Percentiles rank a stretch among this genome's conserved stretches.
phyloP scores from a whole-genome alignment of 2,113 vertebrate genomes.

The Tragelaphus buxtoni region DNA sequence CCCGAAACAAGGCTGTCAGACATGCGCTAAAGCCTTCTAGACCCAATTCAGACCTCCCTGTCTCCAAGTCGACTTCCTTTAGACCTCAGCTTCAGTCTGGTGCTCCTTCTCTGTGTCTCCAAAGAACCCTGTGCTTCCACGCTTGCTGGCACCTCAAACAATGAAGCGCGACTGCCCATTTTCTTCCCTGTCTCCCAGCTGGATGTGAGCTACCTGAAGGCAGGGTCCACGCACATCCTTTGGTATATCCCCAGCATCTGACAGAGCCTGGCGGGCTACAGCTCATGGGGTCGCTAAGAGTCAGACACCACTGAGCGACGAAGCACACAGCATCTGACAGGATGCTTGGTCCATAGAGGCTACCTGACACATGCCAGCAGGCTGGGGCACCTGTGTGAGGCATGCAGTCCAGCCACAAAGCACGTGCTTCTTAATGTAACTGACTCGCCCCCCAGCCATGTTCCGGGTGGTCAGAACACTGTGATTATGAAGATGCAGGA shows the following conservation, averaged over 20 bases:
- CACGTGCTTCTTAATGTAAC: not conserved
- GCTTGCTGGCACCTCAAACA: not conserved
- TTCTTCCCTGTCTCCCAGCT: not conserved
- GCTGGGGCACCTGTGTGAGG: not conserved
- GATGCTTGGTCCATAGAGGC: not conserved
- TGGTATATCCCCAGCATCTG: not conserved
- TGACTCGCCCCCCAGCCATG: not conserved
- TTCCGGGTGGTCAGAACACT: not conserved
- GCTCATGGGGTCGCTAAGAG: not conserved
- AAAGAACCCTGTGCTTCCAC: not conserved
- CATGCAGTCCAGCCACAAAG: fast-evolving
- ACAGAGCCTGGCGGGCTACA: not conserved
- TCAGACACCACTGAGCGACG: not conserved
- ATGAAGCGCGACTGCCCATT: not conserved
- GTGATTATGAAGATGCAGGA: not conserved
- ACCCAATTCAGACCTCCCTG: not conserved
- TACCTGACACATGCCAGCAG: fast-evolving
- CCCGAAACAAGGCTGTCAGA: not conserved
- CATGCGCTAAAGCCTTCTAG: not conserved
- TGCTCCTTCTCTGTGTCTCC: not conserved
- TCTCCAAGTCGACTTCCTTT: not conserved
- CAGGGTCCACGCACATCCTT: not conserved
- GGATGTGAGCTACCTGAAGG: not conserved
- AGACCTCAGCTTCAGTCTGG: not conserved
- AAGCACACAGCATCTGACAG: not conserved